Evolutionary conservation across 2,888 invertebrate genomes (phyloP).

Genomic region (Drosophila falleni): DNA sequence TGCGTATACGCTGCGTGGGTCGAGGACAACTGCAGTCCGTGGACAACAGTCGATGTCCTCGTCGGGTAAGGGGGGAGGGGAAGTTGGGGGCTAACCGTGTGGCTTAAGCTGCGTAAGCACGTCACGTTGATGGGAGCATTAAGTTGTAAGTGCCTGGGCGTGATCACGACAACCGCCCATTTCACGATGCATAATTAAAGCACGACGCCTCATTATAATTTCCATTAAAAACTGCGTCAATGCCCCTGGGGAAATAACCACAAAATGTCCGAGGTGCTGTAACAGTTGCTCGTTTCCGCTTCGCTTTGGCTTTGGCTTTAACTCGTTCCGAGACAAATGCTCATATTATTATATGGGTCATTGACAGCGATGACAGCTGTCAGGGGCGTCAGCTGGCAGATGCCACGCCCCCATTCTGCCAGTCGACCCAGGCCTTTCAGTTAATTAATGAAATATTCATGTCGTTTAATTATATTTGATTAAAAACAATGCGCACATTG

Average conservation of each 20-base stretch:
- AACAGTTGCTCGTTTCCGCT: slow-evolving; percentile 24
- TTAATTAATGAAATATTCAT: slow-evolving; percentile 71
- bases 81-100: slow-evolving; percentile 14
- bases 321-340: slow-evolving; percentile 22
- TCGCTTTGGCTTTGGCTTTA: slow-evolving; percentile 8
- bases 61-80: neutral
- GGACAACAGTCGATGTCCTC: neutral
- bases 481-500: slow-evolving; percentile 61
- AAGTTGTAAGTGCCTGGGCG: slow-evolving; percentile 69
- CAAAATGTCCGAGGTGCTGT: slow-evolving; percentile 32
- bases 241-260: slow-evolving; percentile 26
- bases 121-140: slow-evolving; percentile 72
- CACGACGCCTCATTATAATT: slow-evolving; percentile 74
- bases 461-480: slow-evolving; percentile 73
- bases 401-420: slow-evolving; percentile 17
- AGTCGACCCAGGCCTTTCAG: slow-evolving; percentile 3
- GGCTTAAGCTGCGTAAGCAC: slow-evolving; percentile 49
- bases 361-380: slow-evolving; percentile 65
- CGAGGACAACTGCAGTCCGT: slow-evolving; percentile 13
- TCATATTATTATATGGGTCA: slow-evolving; percentile 20
- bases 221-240: slow-evolving; percentile 72
- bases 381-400: slow-evolving; percentile 25
- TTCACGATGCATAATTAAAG: slow-evolving; percentile 75
- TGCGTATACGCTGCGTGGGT: slow-evolving; percentile 53
- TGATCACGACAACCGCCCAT: slow-evolving; percentile 37